Conservation (phyloP, 2,888 invertebrate genomes). For the Synanthedon vespiformis region DNA sequence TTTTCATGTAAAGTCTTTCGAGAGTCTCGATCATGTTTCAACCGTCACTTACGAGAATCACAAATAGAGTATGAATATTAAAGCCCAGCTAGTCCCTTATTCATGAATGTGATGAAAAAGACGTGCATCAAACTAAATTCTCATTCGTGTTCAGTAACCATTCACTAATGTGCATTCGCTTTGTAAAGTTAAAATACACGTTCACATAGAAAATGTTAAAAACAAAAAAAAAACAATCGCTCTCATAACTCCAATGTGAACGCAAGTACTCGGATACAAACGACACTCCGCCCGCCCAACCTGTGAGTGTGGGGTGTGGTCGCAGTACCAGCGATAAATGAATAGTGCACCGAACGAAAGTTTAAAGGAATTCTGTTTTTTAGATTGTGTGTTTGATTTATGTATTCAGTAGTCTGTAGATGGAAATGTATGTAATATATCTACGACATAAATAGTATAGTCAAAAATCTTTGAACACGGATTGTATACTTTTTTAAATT, state of each 20-base stretch:
- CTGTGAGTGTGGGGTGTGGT: not conserved
- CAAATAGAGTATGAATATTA: not conserved
- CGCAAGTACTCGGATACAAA: not conserved
- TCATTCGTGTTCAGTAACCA: not conserved
- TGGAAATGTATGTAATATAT: not conserved
- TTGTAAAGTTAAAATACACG: not conserved
- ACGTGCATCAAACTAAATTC: not conserved
- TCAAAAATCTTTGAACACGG: not conserved
- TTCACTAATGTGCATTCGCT: not conserved
- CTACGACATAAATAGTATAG: not conserved
- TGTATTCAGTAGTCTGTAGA: no score
- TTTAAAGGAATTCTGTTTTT: not conserved
- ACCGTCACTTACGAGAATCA: no score
- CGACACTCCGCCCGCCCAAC: not conserved
- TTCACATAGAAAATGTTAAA: not conserved
- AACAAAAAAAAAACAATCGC: not conserved
- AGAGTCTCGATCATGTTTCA: no score
- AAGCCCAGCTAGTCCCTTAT: not conserved
- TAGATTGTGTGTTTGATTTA: no score
- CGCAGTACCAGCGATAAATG: not conserved
- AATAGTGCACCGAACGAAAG: not conserved
- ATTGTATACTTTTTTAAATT: not conserved
- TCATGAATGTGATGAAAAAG: not conserved
- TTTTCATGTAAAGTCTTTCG: no score
- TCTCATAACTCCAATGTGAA: not conserved